Evolutionary conservation across 2,113 vertebrate genomes (phyloP), one percentile per base, ranked within the genome.

Genomic region (Ceratotherium simum): DNA sequence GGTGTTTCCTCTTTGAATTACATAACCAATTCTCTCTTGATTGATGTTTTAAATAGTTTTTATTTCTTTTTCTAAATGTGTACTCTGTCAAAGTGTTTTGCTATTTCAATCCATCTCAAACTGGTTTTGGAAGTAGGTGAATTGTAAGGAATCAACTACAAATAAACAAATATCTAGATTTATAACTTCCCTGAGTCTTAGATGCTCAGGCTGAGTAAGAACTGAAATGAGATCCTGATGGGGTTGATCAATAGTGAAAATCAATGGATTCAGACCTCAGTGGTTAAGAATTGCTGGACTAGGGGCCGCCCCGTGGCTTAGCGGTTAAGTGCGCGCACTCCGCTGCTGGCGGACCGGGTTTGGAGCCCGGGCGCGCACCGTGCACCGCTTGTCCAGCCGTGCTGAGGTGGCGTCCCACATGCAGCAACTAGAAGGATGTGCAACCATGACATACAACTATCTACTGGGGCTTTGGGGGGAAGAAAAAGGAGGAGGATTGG

Each of bases 41-140:
- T 76, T 90, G 94, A 96, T 42, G 16, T 75, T 90, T 97, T 94
- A 92, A 86, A 81, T 92, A 51, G 94, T 90, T 89, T 70, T 92
- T 83, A 79, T 92, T 95, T 97, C 83, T 79, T 96, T 97, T 96
- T 95, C 95, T 97, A 94, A 97, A 95, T 95, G 96, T 90, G 64
- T 90, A 75, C 64, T 91, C 76, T 82, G 46, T 79, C 70, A 84
- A 83, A 91, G 29, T 82, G 62, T 94, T 96, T 96, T 96, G 86
- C 88, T 96, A 69, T 85, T 96, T 97, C 76, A 18, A 48, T 92
- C 51, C 70, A 94, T 72, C 64, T 96, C 60, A 92, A 72, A 79
- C 79, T 90, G 65, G 29, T 96, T 95, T 75, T 70, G 25, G 46
- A 97, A 88, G 76, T 88, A 96, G 84, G 54, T 90, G 69, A 96